Percentiles rank a stretch among this genome's conserved stretches.
phyloP scores from a whole-genome alignment of 2,797 vertebrate species.

The Phataginus tricuspis region DNA sequence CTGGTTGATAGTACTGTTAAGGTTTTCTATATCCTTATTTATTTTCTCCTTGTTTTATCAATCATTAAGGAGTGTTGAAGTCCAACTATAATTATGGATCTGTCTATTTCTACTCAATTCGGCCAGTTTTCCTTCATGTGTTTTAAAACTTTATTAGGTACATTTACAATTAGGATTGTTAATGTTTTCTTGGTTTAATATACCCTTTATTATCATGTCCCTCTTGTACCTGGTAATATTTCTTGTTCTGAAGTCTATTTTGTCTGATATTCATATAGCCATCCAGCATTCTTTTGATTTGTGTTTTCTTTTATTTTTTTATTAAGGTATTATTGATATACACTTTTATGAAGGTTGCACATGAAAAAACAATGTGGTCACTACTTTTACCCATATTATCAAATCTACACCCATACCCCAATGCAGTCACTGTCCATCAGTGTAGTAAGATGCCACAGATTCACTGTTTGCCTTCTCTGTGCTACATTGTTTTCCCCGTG shows the following conservation, averaged over 20 bases:
- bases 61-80: neutral
- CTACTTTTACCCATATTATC: too few species aligned
- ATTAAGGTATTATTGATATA: too few species aligned
- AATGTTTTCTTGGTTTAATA: neutral
- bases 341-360: too few species aligned
- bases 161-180: neutral
- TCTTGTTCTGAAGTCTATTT: constrained; percentile 31
- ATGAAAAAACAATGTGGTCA: too few species aligned
- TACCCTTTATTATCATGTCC: neutral
- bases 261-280: constrained; percentile 13
- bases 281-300: constrained; percentile 20
- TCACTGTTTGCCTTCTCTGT: too few species aligned
- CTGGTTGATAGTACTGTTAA: neutral
- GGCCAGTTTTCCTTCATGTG: neutral
- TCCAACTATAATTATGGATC: neutral
- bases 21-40: neutral
- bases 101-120: constrained; percentile 20
- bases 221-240: neutral
- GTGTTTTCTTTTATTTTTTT: neutral
- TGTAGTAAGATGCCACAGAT: too few species aligned
- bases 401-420: too few species aligned
- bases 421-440: too few species aligned
- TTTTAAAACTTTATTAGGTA: constrained; percentile 1
- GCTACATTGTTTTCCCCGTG: too few species aligned
- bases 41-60: neutral